These are phyloP conservation scores for Porites lobata DNA, from an alignment of 92 coral and sea anemone species.

Conservation along the genomic window DNA sequence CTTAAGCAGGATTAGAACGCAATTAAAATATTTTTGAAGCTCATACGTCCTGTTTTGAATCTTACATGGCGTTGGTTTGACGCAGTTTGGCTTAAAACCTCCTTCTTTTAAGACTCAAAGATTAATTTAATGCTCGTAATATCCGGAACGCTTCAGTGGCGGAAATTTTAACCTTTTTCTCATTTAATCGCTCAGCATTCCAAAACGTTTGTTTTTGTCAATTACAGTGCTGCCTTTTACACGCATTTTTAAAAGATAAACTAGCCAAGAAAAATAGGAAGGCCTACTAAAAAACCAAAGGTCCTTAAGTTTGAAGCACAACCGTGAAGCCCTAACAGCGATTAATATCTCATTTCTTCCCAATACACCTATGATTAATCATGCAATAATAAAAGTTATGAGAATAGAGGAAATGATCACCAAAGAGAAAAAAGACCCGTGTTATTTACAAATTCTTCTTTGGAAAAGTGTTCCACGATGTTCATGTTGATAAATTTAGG, in stretches of 20 bases:
- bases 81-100: neutral
- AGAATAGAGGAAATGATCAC: too few species aligned
- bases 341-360: too few species aligned
- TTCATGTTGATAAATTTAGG: too few species aligned
- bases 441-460: too few species aligned
- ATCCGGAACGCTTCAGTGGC: neutral
- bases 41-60: neutral
- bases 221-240: neutral
- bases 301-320: neutral
- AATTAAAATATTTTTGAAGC: neutral
- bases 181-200: neutral
- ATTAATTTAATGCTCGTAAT: neutral
- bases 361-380: too few species aligned
- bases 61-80: neutral
- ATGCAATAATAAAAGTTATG: too few species aligned
- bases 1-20: too few species aligned
- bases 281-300: too few species aligned
- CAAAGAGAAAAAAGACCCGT: too few species aligned
- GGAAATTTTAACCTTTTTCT: neutral
- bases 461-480: too few species aligned
- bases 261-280: neutral
- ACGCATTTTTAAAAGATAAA: neutral
- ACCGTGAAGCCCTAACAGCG: too few species aligned
- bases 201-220: neutral
- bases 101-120: slow-evolving; percentile 10